Percentiles rank a stretch among this genome's conserved stretches.
Evolutionary conservation across 2,888 invertebrate species (phyloP).

Genomic region (Sphaeridia pumilis): DNA sequence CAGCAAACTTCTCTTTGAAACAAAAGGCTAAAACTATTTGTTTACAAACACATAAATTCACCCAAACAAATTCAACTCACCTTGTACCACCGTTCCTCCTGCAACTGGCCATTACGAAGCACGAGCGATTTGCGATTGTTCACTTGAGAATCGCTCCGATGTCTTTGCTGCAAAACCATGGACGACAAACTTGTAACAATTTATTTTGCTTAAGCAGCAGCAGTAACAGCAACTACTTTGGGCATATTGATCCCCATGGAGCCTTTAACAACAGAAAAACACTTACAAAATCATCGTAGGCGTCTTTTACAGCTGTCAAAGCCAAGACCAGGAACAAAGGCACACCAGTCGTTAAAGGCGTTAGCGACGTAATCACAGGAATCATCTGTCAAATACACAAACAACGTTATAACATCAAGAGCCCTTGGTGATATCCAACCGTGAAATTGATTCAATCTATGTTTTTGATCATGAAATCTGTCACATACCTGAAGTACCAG

Average conservation of each 20-base stretch:
- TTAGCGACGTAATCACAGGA: constrained; percentile 92
- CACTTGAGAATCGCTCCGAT: constrained; percentile 93
- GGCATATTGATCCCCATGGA: too few species aligned
- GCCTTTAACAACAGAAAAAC: too few species aligned
- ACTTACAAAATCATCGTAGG: constrained; percentile 96
- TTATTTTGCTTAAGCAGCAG: too few species aligned
- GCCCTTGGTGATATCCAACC: too few species aligned
- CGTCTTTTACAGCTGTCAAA: constrained; percentile 93
- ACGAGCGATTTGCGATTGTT: constrained; percentile 91
- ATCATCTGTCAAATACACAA: constrained; percentile 52
- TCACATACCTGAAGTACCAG: constrained; percentile 70
- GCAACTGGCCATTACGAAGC: constrained; percentile 75
- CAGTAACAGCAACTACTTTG: too few species aligned
- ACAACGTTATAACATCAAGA: background rate
- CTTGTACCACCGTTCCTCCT: constrained; percentile 85
- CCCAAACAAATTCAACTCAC: too few species aligned
- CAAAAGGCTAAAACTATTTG: too few species aligned
- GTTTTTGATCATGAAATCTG: background rate
- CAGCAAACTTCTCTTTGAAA: too few species aligned
- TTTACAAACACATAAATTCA: too few species aligned
- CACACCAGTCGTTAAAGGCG: constrained; percentile 91
- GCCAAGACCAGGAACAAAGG: constrained; percentile 88
- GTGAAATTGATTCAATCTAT: background rate
- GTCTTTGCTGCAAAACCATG: constrained; percentile 86
- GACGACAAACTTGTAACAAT: too few species aligned